Percentiles rank a stretch among this genome's conserved stretches.
Conservation (phyloP, 2,113 vertebrate species). For the Lamprotornis superbus region DNA sequence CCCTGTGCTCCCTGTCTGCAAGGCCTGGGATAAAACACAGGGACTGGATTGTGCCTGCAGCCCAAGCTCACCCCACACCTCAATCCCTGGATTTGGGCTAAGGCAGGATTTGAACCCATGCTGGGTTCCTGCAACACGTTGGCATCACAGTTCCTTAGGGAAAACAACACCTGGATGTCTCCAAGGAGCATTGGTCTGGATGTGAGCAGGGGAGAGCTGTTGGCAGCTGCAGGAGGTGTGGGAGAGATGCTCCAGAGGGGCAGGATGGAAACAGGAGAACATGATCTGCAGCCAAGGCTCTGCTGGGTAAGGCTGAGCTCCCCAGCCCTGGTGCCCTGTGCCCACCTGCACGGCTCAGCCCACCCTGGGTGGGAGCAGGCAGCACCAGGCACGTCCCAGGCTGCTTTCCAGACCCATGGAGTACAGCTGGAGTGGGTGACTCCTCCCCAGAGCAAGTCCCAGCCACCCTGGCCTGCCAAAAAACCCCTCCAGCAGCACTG, state of each 20-base stretch:
- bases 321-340: background rate
- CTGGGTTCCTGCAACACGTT: fast-evolving
- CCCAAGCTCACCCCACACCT: background rate
- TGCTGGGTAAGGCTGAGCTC: background rate
- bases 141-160: background rate
- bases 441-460: background rate
- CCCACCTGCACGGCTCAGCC: background rate
- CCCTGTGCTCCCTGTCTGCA: background rate
- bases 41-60: background rate
- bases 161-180: background rate
- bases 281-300: background rate
- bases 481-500: background rate
- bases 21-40: background rate
- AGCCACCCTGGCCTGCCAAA: background rate
- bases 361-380: background rate
- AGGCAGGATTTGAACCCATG: background rate
- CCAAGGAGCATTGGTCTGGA: background rate
- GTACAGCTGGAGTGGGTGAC: background rate
- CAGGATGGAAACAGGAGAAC: background rate
- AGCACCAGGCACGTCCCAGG: background rate
- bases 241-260: background rate
- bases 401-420: background rate
- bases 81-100: background rate
- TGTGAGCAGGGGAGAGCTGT: background rate
- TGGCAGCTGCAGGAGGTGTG: background rate